Percentiles rank a stretch among this genome's conserved stretches.
phyloP scores from a whole-genome alignment of 2,797 vertebrate genomes.

The Phoebastria nigripes region DNA sequence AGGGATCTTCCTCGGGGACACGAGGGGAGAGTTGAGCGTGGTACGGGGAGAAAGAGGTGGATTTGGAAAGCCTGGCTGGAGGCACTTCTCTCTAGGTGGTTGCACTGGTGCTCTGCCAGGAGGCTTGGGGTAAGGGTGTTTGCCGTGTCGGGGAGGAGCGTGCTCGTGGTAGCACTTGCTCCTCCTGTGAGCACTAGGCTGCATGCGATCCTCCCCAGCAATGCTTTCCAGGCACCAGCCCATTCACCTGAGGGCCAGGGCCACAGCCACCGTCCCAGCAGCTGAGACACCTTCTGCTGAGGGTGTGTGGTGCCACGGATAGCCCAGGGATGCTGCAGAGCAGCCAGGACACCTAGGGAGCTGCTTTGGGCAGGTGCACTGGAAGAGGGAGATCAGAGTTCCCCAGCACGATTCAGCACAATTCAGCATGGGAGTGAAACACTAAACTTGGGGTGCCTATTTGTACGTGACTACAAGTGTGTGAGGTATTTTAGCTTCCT shows the following conservation, averaged over 20 bases:
- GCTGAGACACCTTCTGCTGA: not conserved
- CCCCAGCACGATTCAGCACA: not conserved
- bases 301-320: not conserved
- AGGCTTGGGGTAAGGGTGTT: not conserved
- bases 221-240: not conserved
- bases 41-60: not conserved
- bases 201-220: not conserved
- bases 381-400: not conserved
- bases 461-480: not conserved
- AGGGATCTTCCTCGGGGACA: not conserved
- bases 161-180: not conserved
- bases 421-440: not conserved
- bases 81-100: not conserved
- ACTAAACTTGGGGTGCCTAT: not conserved
- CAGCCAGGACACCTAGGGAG: not conserved
- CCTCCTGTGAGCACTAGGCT: not conserved
- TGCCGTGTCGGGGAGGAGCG: not conserved
- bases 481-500: not conserved
- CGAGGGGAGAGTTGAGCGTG: rapidly evolving
- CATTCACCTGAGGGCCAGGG: not conserved
- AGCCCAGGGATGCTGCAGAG: not conserved
- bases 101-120: not conserved
- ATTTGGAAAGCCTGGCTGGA: not conserved
- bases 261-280: rapidly evolving
- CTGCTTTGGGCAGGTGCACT: not conserved